Conservation (phyloP, 2,113 vertebrate species). For the Pipa parva region DNA sequence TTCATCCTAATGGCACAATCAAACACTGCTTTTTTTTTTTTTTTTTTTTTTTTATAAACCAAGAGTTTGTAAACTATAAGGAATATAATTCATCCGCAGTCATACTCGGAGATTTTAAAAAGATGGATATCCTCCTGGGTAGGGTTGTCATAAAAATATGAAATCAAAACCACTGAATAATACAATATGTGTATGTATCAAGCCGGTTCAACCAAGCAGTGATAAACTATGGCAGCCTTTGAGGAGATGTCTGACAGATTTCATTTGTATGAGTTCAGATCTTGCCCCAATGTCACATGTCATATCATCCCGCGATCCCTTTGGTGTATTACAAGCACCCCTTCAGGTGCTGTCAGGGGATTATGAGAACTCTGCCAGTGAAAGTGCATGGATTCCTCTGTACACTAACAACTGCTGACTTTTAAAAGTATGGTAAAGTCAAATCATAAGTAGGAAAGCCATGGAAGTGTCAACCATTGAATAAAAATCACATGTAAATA, state of each 20-base stretch:
- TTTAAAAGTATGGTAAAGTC: constrained; percentile 41
- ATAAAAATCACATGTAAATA: constrained; percentile 6
- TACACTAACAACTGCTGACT: constrained; percentile 19
- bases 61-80: constrained; percentile 55
- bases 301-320: constrained; percentile 50
- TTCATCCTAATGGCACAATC: constrained; percentile 48
- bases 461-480: constrained; percentile 20
- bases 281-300: constrained; percentile 60
- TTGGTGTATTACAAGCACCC: constrained; percentile 51
- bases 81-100: constrained; percentile 47
- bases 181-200: constrained; percentile 66
- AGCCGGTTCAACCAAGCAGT: constrained; percentile 63
- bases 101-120: constrained; percentile 57
- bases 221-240: constrained; percentile 63
- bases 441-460: constrained; percentile 32
- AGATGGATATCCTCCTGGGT: constrained; percentile 73
- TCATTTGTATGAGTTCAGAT: constrained; percentile 69
- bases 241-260: constrained; percentile 68
- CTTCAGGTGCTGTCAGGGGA: constrained; percentile 58
- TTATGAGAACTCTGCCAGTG: constrained; percentile 46
- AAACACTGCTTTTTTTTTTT: constrained; percentile 57
- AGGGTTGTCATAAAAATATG: constrained; percentile 71
- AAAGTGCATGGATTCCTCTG: constrained; percentile 42
- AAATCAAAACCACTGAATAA: constrained; percentile 69
- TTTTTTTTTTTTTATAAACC: constrained; percentile 59